A percentile compares a stretch with the other conserved stretches of the same genome.
phyloP scores from a whole-genome alignment of 2,797 vertebrate genomes.

The Zenarchopterus dispar region DNA sequence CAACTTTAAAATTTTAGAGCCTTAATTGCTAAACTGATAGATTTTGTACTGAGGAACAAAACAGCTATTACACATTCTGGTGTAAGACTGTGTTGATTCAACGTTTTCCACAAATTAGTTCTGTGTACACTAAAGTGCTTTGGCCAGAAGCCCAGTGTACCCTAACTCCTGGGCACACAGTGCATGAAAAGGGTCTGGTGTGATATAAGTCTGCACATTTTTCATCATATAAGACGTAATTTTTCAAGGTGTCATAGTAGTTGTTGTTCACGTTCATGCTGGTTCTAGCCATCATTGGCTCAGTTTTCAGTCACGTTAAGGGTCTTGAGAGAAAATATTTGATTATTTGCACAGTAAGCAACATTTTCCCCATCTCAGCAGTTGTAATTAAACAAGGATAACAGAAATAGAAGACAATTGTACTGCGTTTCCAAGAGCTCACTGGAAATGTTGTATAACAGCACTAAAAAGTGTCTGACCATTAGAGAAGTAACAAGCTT shows the following conservation, averaged over 20 bases:
- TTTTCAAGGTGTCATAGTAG: neutral
- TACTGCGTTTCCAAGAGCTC: neutral
- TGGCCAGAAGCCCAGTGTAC: neutral
- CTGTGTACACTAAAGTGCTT: neutral
- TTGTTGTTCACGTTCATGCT: no score
- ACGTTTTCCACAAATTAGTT: neutral
- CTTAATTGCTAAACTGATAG: no score
- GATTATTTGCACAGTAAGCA: no score
- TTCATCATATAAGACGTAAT: neutral
- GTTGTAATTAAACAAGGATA: neutral
- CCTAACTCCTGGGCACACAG: neutral
- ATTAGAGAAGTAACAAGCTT: slow-evolving; percentile 7
- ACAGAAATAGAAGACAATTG: neutral
- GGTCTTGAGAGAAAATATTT: no score
- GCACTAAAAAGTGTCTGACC: slow-evolving; percentile 1
- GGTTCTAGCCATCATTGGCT: no score
- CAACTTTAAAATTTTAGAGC: no score
- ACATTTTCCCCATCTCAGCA: no score
- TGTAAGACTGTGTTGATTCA: neutral
- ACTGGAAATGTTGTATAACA: slow-evolving; percentile 8
- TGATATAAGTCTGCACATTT: neutral
- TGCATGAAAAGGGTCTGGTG: neutral
- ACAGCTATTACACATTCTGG: no score
- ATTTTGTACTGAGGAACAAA: no score
- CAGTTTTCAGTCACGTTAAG: no score